Base-by-base conservation (phyloP, 2,888 invertebrate species). In the Leistus spinibarbis region DNA sequence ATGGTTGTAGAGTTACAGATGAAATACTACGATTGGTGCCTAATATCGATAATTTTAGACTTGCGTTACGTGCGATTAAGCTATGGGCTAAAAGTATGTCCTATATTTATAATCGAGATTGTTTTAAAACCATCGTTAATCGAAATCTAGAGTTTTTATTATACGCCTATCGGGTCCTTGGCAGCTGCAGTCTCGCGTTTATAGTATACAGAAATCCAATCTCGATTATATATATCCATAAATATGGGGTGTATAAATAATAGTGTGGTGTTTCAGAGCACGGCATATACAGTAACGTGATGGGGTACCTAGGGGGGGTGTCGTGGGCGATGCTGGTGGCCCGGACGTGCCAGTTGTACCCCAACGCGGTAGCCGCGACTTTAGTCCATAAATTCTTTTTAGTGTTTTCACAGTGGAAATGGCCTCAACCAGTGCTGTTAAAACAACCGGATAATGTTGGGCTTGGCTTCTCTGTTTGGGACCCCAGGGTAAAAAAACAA, bases 321-420 rank as follows among this genome's bases (percentile, higher is more conserved):
- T 97, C 98, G 0, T 99, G 99, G 99, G 99, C 99, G 1, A 99
- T 99, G 96, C 87, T 99, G 72, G 99, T 99, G 0, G 99, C 99
- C 0, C 89, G 99, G 78, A 98, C 98, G 0, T 99, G 99, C 85
- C 99, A 99, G 85, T 88, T 99, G 54, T 99, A 99, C 88, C 99
- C 99, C 2, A 97, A 98, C 86, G 99, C 99, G 1, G 91, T 94
- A 40, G 95, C 99, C 0, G 94, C 98, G 1, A 97, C 97, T 0
- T 87, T 99, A 79, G 94, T 99, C 70, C 95, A 98, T 86, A 99
- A 99, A 86, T 99, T 99, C 89, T 99, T 99, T 88, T 90, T 98
- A 71, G 97, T 99, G 10, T 99, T 98, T 87, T 96, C 96, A 54
- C 94, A 95, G 84, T 99, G 99, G 99, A 95, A 97, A 84, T 99